A percentile compares a stretch with the other conserved stretches of the same genome.
These are phyloP conservation scores for Carlito syrichta DNA, from an alignment of 2,113 vertebrate genomes.

Conservation along the genomic window DNA sequence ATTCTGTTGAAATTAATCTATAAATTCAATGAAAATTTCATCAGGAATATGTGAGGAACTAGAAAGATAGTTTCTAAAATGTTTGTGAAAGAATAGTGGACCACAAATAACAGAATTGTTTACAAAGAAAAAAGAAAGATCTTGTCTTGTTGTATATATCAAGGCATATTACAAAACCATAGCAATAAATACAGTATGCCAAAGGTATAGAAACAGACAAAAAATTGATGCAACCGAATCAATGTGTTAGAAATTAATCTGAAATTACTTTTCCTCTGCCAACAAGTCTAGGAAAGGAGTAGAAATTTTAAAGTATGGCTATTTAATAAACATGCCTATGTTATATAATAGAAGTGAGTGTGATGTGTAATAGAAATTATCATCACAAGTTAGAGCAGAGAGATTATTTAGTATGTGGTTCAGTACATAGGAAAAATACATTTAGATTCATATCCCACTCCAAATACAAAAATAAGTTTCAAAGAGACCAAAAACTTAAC, in stretches of 20 bases:
- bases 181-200: not conserved
- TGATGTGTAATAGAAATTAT: not conserved
- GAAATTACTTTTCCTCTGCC: slow-evolving; percentile 29
- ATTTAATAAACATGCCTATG: not conserved
- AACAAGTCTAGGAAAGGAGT: not conserved
- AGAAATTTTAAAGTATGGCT: not conserved
- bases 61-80: not conserved
- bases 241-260: slow-evolving; percentile 46
- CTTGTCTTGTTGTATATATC: not conserved
- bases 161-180: not conserved
- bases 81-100: not conserved
- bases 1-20: not conserved
- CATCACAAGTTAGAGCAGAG: not conserved
- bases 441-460: not conserved
- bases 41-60: not conserved
- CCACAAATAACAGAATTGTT: not conserved
- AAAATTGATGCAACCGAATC: not conserved
- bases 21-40: not conserved
- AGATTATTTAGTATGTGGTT: not conserved
- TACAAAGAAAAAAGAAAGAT: not conserved
- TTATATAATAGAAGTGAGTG: not conserved
- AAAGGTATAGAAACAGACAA: too few species aligned
- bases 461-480: not conserved
- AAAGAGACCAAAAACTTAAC: not conserved
- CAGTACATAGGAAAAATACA: not conserved